These are phyloP conservation scores for Alentia gelatinosa DNA, from an alignment of 2,888 invertebrate genomes.

Conservation along the genomic window DNA sequence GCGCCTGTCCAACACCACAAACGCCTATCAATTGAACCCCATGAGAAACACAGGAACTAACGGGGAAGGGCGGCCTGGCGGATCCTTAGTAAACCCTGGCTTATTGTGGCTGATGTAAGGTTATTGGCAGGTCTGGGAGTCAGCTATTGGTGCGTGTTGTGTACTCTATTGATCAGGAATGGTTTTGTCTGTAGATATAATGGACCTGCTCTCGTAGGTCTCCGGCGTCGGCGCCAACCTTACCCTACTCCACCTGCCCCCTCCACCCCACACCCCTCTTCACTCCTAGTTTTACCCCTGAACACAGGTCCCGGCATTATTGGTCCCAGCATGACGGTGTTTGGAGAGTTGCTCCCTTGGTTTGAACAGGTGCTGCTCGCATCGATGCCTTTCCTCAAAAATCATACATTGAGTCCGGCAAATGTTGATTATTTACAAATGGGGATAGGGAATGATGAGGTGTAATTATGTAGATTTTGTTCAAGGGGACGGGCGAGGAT, in stretches of 20 bases:
- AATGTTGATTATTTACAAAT: not conserved
- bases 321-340: not conserved
- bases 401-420: not conserved
- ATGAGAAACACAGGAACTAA: no score
- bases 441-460: not conserved
- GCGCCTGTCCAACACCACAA: no score
- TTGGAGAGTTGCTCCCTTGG: not conserved
- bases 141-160: not conserved
- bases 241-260: not conserved
- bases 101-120: not conserved
- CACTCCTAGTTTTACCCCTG: not conserved
- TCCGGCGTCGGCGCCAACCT: not conserved
- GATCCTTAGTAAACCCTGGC: not conserved
- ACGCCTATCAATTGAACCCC: no score
- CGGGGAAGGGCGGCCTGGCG: no score
- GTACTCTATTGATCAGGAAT: not conserved
- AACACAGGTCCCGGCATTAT: not conserved
- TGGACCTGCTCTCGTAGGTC: not conserved
- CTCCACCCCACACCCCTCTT: not conserved
- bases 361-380: constrained; percentile 3
- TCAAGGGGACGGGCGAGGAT: no score
- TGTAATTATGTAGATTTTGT: not conserved
- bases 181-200: not conserved
- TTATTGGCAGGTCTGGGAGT: constrained; percentile 16
- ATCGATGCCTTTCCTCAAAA: not conserved